A percentile compares a stretch with the other conserved stretches of the same genome.
These are phyloP conservation scores for Podocnemis expansa DNA, from an alignment of 2,113 vertebrate species.

Conservation along the genomic window DNA sequence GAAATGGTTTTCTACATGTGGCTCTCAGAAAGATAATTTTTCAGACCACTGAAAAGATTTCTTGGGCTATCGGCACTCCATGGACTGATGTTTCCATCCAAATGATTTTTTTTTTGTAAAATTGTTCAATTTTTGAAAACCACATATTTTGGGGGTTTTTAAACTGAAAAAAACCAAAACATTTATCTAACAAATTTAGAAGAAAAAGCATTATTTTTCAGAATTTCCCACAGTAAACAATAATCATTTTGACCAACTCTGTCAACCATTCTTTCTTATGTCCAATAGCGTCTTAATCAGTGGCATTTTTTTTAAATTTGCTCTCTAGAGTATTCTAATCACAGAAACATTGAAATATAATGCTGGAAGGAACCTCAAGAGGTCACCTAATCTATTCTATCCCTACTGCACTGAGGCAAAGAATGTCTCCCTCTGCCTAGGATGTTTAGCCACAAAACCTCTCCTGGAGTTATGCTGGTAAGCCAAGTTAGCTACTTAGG, in stretches of 20 bases:
- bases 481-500: too few species aligned
- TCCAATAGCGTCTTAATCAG: background rate
- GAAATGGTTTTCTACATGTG: fast-evolving
- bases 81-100: background rate
- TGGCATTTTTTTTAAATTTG: background rate
- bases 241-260: background rate
- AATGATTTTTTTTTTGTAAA: background rate
- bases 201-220: background rate
- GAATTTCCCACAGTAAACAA: background rate
- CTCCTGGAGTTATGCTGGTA: too few species aligned
- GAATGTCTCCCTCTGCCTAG: too few species aligned
- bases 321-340: background rate
- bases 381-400: too few species aligned
- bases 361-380: too few species aligned
- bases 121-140: background rate
- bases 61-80: background rate
- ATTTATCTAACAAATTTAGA: background rate
- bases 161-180: background rate
- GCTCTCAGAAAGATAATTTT: background rate
- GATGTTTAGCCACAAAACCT: too few species aligned
- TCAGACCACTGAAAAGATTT: background rate
- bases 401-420: too few species aligned
- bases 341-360: too few species aligned
- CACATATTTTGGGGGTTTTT: background rate
- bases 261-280: background rate